Conservation (phyloP, 2,113 vertebrate species). For the Zosterops japonicus region DNA sequence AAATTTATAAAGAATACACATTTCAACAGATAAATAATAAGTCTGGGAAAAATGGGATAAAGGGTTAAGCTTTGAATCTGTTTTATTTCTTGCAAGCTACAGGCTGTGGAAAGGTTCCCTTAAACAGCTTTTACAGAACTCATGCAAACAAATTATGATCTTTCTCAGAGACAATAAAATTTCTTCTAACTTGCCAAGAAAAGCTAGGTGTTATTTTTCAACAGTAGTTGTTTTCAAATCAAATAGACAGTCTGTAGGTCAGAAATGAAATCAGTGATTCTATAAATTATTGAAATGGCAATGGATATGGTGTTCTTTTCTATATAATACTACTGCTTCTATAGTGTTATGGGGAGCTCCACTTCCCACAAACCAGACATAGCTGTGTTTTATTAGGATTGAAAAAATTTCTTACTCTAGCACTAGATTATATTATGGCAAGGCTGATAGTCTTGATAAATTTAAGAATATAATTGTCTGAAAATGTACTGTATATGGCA, state of each 20-base stretch:
- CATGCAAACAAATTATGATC: not conserved
- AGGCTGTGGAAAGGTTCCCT: not conserved
- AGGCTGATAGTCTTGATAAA: not conserved
- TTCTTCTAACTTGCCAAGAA: not conserved
- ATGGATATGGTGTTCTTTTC: not conserved
- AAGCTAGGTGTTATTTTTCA: not conserved
- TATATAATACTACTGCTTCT: not conserved
- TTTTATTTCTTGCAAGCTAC: not conserved
- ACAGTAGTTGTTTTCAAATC: not conserved
- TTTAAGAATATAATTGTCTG: not conserved
- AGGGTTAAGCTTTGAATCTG: not conserved
- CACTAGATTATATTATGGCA: not conserved
- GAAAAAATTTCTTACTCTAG: not conserved
- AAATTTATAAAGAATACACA: not conserved
- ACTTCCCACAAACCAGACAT: not conserved
- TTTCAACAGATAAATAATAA: not conserved
- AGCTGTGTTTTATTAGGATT: not conserved
- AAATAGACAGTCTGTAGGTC: not conserved
- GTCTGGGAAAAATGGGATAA: not conserved
- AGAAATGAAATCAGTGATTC: not conserved
- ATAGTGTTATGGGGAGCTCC: not conserved
- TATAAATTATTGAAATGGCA: not conserved
- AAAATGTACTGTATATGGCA: not conserved
- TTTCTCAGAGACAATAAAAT: not conserved
- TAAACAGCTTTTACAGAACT: not conserved